Percentiles rank a stretch among this genome's conserved stretches.
Evolutionary conservation across 1,140 invertebrate species (phyloP).

Genomic region (Scaptomyza montana): DNA sequence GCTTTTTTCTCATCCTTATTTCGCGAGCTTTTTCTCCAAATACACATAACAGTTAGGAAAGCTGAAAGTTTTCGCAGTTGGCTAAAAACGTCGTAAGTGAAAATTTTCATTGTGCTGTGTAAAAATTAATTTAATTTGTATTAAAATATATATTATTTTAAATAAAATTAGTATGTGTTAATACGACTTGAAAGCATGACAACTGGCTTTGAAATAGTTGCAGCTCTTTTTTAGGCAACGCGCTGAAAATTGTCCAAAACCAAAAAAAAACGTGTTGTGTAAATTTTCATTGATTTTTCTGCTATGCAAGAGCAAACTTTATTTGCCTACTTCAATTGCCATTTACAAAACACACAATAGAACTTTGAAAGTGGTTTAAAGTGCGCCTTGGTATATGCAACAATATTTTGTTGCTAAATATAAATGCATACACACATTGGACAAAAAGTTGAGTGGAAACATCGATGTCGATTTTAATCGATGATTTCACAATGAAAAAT

Average conservation of each 20-base stretch:
- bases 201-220: neutral
- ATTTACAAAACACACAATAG: neutral
- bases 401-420: neutral
- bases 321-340: conserved; percentile 26
- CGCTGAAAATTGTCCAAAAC: conserved; percentile 1
- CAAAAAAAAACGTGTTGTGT: conserved; percentile 56
- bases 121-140: conserved; percentile 57
- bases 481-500: too few species aligned
- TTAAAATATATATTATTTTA: conserved; percentile 39
- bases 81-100: conserved; percentile 81
- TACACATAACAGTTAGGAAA: conserved; percentile 80
- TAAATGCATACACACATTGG: neutral
- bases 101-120: conserved; percentile 69
- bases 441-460: too few species aligned
- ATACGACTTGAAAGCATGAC: neutral
- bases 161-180: conserved; percentile 17
- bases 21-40: conserved; percentile 70
- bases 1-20: conserved; percentile 24
- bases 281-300: conserved; percentile 76
- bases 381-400: conserved; percentile 27
- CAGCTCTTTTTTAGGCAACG: conserved; percentile 7
- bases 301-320: conserved; percentile 15
- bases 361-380: neutral
- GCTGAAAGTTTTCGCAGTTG: conserved; percentile 79
- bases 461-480: too few species aligned